These are phyloP conservation scores for Bucco capensis DNA, from an alignment of 2,113 vertebrate genomes.

Conservation along the genomic window DNA sequence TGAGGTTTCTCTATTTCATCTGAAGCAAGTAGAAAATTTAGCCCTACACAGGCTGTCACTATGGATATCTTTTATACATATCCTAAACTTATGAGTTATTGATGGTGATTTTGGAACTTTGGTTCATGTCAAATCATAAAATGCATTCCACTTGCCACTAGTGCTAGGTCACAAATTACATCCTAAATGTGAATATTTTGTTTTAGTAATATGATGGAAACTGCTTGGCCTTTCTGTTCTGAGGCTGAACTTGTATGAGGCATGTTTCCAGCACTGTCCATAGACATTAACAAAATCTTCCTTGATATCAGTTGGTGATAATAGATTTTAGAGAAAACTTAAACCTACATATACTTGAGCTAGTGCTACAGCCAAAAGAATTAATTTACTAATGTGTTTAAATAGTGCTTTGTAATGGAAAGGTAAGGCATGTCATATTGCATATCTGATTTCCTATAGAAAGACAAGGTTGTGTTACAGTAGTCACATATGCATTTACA, in stretches of 20 bases:
- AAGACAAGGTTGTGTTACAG: neutral
- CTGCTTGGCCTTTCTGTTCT: neutral
- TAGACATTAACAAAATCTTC: neutral
- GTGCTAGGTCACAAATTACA: neutral
- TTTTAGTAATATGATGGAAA: neutral
- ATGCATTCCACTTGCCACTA: neutral
- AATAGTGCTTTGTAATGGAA: neutral
- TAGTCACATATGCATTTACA: neutral
- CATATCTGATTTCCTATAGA: neutral
- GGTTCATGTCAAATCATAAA: neutral
- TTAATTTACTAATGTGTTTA: neutral
- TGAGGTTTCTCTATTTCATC: neutral
- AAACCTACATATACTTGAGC: neutral
- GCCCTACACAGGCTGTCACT: neutral
- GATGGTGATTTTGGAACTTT: neutral
- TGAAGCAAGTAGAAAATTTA: neutral
- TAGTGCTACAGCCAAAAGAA: neutral
- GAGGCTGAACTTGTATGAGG: neutral
- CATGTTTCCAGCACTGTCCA: neutral
- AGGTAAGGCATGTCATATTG: neutral
- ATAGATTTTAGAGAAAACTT: neutral
- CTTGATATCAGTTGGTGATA: neutral
- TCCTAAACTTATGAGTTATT: conserved; percentile 7
- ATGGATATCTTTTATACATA: neutral
- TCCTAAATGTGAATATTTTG: neutral